Evolutionary conservation across 1,140 invertebrate genomes (phyloP).

Genomic region (Diachasmimorpha longicaudata): DNA sequence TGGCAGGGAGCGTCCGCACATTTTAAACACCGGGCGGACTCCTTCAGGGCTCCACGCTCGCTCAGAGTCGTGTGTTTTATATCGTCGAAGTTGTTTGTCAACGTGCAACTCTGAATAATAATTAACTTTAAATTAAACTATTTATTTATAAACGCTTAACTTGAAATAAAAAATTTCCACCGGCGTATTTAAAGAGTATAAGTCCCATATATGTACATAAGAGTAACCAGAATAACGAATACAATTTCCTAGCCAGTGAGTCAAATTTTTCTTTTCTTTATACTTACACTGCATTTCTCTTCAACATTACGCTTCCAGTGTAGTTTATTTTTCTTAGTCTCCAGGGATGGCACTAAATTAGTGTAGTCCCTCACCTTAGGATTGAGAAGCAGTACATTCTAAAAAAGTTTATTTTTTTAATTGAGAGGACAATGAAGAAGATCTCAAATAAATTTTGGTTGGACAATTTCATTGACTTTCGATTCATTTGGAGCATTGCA

Average conservation of each 20-base stretch:
- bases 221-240: no score
- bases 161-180: no score
- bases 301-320: conserved; percentile 94
- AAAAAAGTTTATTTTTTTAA: conserved; percentile 30
- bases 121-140: no score
- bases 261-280: no score
- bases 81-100: conserved; percentile 93
- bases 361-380: conserved; percentile 79
- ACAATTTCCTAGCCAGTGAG: no score
- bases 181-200: no score
- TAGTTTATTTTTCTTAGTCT: conserved; percentile 87
- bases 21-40: conserved; percentile 92
- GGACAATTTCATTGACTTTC: not conserved
- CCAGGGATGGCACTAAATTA: conserved; percentile 77
- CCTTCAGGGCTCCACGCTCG: conserved; percentile 89
- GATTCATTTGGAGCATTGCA: no score
- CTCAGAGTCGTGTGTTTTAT: conserved; percentile 97
- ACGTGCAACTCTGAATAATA: conserved; percentile 69
- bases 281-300: conserved; percentile 83
- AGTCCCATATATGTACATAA: no score
- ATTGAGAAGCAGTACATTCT: conserved; percentile 88
- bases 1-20: conserved; percentile 98
- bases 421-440: not conserved
- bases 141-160: no score
- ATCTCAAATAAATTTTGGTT: not conserved